Percentiles rank a stretch among this genome's conserved stretches.
Conservation (phyloP, 2,888 invertebrate species). For the Calliphora vomitoria region DNA sequence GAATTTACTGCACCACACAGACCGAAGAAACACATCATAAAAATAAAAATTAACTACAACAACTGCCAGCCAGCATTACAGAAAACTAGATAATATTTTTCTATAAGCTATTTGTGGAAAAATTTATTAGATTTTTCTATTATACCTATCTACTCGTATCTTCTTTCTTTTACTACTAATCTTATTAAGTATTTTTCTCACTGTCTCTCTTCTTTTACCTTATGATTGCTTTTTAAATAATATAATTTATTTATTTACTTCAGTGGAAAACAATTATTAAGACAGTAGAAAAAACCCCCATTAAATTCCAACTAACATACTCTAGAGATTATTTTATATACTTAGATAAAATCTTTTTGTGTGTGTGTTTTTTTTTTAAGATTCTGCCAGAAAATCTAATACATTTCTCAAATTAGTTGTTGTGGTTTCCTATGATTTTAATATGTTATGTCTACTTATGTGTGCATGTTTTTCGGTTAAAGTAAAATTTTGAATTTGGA, state of each 20-base stretch:
- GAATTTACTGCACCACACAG: background rate
- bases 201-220: background rate
- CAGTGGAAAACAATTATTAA: conserved; percentile 8
- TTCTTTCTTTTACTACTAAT: background rate
- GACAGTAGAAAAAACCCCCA: background rate
- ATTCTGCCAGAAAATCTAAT: conserved; percentile 29
- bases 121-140: conserved; percentile 25
- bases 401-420: conserved; percentile 10
- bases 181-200: background rate
- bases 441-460: background rate
- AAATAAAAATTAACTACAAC: background rate
- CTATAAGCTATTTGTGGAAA: background rate
- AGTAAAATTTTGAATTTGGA: background rate
- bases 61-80: background rate
- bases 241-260: conserved; percentile 16
- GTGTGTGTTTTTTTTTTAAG: background rate
- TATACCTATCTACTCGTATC: background rate
- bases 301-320: background rate
- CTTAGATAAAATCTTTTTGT: conserved; percentile 18
- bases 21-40: background rate
- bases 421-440: conserved; percentile 7
- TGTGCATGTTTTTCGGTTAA: background rate
- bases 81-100: background rate
- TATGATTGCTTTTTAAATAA: background rate
- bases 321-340: background rate